Base-by-base conservation (phyloP, 2,888 invertebrate genomes). In the Apoda limacodes region DNA sequence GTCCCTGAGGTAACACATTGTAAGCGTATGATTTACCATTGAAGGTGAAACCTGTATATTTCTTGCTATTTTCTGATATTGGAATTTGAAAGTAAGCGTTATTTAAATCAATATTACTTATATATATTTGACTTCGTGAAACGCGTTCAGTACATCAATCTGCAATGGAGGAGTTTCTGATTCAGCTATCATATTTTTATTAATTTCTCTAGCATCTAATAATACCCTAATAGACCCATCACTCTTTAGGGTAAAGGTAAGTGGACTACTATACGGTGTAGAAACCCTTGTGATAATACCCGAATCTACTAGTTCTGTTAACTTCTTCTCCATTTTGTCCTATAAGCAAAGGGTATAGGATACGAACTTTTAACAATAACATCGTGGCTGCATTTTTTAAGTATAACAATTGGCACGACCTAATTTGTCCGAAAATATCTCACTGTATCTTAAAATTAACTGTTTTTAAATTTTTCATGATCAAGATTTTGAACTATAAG, bases 261-360 rank as follows among this genome's bases (percentile, higher is more conserved):
- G 13, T 0, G 48, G 46, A 13, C 50, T 48, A 19, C 44, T 27
- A 25, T 45, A 39, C 3, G 45, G 37, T 1, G 38, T 42, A 1
- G 41, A 12, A 2, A 21, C 7, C 3, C 40, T 31, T 5, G 27
- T 33, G 2, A 48, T 45, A 5, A 46, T 44, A 4, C 38, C 38
- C 9, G 28, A 14, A 1, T 28, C 9, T 12, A 37, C 45, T 33
- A 48, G 33, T 22, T 48, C 44, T 1, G 9, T 11, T 9, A 46
- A 19, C 22, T 45, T 45, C 9, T 20, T 11, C 9, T 41, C 40
- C 1, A 50, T 13, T 13, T 40, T 41, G 1, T 14, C 3, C 47
- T 25, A 37, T 48, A 43, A 0, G 47, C 44, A 27, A 39, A 47
- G 0, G 47, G 46, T 6, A 50, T 12, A 1, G 45, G 47, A 22